Evolutionary conservation across 2,113 vertebrate species (phyloP).

Genomic region (Cygnus atratus): DNA sequence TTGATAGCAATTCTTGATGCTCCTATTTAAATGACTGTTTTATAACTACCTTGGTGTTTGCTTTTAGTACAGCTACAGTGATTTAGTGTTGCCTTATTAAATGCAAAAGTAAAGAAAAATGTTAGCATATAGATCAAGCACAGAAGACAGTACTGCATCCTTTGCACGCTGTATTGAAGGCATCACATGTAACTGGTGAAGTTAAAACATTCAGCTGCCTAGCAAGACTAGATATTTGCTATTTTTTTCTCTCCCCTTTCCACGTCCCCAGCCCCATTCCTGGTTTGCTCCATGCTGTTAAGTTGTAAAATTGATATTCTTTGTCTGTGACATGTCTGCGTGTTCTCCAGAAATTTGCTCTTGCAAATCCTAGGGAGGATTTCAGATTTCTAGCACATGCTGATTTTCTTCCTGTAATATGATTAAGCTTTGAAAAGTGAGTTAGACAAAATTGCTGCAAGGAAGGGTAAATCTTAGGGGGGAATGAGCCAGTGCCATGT

Average conservation of each 20-base stretch:
- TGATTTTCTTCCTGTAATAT: neutral
- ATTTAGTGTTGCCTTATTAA: neutral
- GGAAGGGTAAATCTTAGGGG: neutral
- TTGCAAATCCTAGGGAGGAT: neutral
- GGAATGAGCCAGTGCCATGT: neutral
- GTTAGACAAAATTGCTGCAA: constrained; percentile 1
- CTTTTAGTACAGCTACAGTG: neutral
- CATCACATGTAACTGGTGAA: neutral
- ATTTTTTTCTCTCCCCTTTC: neutral
- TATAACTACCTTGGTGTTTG: neutral
- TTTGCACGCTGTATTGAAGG: neutral
- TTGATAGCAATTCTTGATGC: neutral
- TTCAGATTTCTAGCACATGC: neutral
- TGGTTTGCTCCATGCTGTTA: neutral
- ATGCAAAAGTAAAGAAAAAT: neutral
- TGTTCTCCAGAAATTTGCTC: constrained; percentile 9
- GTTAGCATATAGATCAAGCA: neutral
- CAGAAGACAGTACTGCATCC: neutral
- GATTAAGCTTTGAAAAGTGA: constrained; percentile 15
- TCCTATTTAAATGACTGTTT: neutral
- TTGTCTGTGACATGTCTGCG: neutral
- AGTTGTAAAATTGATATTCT: neutral
- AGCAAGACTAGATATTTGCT: neutral
- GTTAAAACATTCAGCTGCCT: neutral
- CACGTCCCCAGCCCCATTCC: neutral